A percentile compares a stretch with the other conserved stretches of the same genome.
Evolutionary conservation across 1,140 invertebrate genomes (phyloP).

Genomic region (Bombus superbus): DNA sequence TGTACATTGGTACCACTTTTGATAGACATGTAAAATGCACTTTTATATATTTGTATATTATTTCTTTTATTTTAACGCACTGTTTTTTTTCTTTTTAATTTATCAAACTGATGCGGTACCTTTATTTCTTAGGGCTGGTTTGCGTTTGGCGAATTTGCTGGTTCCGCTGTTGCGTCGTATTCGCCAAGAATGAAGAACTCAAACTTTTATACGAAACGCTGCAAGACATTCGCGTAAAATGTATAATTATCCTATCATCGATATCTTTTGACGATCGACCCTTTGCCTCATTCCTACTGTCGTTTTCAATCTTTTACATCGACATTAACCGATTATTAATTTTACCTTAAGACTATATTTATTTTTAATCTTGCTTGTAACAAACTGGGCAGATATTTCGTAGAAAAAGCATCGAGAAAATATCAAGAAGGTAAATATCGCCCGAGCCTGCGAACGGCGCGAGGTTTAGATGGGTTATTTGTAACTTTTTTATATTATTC

Average conservation of each 20-base stretch:
- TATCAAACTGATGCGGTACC: neutral
- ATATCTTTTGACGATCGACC: neutral
- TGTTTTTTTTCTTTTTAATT: neutral
- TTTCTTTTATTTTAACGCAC: neutral
- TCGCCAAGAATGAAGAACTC: slow-evolving; percentile 47
- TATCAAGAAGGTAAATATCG: neutral
- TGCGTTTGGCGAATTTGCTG: slow-evolving; percentile 73
- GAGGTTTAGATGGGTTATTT: neutral
- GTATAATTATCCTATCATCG: neutral
- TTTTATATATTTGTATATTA: neutral
- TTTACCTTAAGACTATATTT: neutral
- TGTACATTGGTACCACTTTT: neutral
- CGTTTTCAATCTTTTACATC: neutral
- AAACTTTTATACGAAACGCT: neutral
- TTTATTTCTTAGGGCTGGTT: slow-evolving; percentile 67
- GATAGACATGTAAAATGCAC: too few species aligned
- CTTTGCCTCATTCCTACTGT: neutral
- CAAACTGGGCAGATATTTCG: neutral
- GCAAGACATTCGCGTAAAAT: neutral
- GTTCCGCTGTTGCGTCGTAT: slow-evolving; percentile 72
- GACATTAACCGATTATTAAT: neutral
- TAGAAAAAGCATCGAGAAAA: neutral
- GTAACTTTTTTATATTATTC: neutral
- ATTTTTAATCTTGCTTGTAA: neutral
- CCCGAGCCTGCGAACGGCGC: neutral